phyloP scores from a whole-genome alignment of 1,140 invertebrate species.

The Platorchestia sp. region DNA sequence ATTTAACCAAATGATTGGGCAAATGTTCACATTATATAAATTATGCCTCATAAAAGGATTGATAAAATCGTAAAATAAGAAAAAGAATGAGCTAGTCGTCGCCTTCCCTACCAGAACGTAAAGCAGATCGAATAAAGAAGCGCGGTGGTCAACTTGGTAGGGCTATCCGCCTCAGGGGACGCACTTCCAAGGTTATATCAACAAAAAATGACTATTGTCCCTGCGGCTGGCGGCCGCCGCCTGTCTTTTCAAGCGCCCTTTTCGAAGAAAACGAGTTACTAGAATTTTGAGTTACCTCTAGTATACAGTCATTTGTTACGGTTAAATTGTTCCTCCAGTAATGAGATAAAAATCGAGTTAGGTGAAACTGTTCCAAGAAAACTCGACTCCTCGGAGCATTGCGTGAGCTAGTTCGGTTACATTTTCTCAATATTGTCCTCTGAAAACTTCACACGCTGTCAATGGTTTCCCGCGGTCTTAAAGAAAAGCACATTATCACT shows the following conservation, averaged over 20 bases:
- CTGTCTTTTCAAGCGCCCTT: not conserved
- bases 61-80: not conserved
- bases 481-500: not conserved
- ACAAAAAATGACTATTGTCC: constrained; percentile 50
- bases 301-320: not conserved
- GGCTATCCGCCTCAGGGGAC: constrained; percentile 45
- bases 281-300: not conserved
- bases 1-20: not conserved
- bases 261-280: not conserved
- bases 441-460: not conserved
- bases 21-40: not conserved
- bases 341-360: not conserved
- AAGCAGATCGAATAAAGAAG: constrained; percentile 45
- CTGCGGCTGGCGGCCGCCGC: not conserved
- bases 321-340: not conserved
- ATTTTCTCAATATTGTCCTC: not conserved
- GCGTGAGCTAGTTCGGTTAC: not conserved
- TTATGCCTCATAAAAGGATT: not conserved
- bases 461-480: not conserved
- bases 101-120: not conserved
- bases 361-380: not conserved
- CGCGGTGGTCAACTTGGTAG: constrained; percentile 36
- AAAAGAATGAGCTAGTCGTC: not conserved
- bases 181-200: constrained; percentile 50
- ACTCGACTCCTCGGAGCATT: not conserved